Evolutionary conservation across 37 sponge, comb jelly and placozoan genomes (phyloP).

Genomic region (Ephydatia muelleri): DNA sequence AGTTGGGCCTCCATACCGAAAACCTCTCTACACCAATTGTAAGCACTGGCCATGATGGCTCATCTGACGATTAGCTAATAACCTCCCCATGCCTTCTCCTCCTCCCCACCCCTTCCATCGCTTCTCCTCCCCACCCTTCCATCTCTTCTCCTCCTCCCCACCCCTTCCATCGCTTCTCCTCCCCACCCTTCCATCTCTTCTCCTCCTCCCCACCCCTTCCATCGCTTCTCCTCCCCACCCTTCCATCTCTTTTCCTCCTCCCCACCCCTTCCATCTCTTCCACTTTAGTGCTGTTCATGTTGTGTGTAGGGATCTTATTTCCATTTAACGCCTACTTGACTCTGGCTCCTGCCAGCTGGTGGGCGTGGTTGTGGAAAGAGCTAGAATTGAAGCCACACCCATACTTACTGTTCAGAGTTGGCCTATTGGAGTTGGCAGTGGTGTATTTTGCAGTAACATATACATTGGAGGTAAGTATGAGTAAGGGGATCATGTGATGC

Average conservation of each 20-base stretch:
- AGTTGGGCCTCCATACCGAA: constrained; percentile 79
- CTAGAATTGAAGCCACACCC: constrained; percentile 28
- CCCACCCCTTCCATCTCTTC: neutral
- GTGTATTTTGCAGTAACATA: constrained; percentile 32
- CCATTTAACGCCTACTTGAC: constrained; percentile 43
- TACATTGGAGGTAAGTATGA: constrained; percentile 40
- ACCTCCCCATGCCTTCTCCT: too few relatives aligned
- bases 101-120: too few relatives aligned
- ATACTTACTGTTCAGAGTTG: constrained; percentile 28
- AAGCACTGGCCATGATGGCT: neutral
- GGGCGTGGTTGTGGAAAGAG: constrained; percentile 22
- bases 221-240: neutral
- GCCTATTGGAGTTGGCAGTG: constrained; percentile 43
- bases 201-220: neutral
- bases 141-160: neutral
- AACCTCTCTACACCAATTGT: constrained; percentile 82
- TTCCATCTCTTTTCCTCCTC: neutral
- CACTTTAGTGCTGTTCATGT: constrained; percentile 44
- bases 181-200: neutral
- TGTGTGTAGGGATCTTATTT: constrained; percentile 32
- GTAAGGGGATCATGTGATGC: neutral
- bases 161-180: neutral
- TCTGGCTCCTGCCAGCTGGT: constrained; percentile 59
- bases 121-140: too few relatives aligned
- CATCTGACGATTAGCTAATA: too few relatives aligned